phyloP scores from a whole-genome alignment of 2,797 vertebrate species.

The Rhinichthys osculus region DNA sequence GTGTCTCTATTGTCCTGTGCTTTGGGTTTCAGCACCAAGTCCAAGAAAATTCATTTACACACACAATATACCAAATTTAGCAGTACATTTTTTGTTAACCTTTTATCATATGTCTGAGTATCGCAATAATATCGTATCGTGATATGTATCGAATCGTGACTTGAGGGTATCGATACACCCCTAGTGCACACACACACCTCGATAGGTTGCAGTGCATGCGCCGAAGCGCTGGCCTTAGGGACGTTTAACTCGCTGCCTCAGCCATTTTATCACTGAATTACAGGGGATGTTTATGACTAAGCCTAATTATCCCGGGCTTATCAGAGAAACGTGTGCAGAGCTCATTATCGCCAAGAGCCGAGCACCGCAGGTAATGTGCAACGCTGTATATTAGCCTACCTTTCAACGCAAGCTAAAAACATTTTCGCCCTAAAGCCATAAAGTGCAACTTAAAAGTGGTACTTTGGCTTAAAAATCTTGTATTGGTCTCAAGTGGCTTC shows the following conservation, averaged over 20 bases:
- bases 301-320: conserved; percentile 83
- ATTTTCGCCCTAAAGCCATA: conserved; percentile 3
- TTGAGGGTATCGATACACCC: too few species aligned
- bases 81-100: too few species aligned
- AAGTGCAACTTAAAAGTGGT: conserved; percentile 12
- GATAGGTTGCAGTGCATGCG: conserved; percentile 54
- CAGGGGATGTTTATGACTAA: conserved; percentile 83
- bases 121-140: too few species aligned
- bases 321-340: conserved; percentile 78
- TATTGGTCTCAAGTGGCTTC: conserved; percentile 13
- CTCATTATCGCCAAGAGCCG: conserved; percentile 81
- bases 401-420: conserved; percentile 21
- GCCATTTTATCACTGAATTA: conserved; percentile 81
- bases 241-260: not conserved
- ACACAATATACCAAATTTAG: too few species aligned
- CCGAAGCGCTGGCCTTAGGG: not conserved
- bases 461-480: not conserved
- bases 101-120: too few species aligned
- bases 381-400: conserved; percentile 66
- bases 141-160: too few species aligned
- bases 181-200: conserved; percentile 30
- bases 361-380: conserved; percentile 80
- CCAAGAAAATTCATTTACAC: too few species aligned
- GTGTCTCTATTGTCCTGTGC: too few species aligned
- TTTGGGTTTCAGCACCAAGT: too few species aligned